A percentile compares a stretch with the other conserved stretches of the same genome.
phyloP scores from a whole-genome alignment of 2,888 invertebrate species.

The Drosophila cognata region DNA sequence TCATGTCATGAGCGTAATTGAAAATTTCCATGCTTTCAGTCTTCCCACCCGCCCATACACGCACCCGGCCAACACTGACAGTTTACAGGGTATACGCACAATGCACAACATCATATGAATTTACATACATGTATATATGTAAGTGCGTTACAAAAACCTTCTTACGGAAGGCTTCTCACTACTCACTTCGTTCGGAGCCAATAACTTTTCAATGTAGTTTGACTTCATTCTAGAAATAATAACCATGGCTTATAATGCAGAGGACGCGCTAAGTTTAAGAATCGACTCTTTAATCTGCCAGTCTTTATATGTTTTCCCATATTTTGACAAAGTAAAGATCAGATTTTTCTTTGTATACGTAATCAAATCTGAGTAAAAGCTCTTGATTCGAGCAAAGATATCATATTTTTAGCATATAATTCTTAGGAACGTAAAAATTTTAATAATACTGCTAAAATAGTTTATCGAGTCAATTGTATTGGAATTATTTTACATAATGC shows the following conservation, averaged over 20 bases:
- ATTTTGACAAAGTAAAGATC: not conserved
- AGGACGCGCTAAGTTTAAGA: not conserved
- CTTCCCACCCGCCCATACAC: not conserved
- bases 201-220: not conserved
- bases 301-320: not conserved
- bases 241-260: not conserved
- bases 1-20: slow-evolving; percentile 79
- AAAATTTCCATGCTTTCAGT: slow-evolving; percentile 57
- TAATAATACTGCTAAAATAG: not conserved
- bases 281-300: not conserved
- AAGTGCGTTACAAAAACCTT: not conserved
- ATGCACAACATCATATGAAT: too few relatives aligned
- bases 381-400: not conserved
- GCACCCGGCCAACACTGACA: slow-evolving; percentile 3
- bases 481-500: not conserved
- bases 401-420: not conserved
- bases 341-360: too few relatives aligned
- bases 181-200: not conserved
- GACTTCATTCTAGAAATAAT: not conserved
- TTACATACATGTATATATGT: not conserved
- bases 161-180: not conserved
- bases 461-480: not conserved
- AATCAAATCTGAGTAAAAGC: not conserved
- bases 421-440: not conserved
- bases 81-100: not conserved